Percentiles rank a stretch among this genome's conserved stretches.
Conservation (phyloP, 35 echinoderm and acorn worm genomes). For the Patiria miniata region DNA sequence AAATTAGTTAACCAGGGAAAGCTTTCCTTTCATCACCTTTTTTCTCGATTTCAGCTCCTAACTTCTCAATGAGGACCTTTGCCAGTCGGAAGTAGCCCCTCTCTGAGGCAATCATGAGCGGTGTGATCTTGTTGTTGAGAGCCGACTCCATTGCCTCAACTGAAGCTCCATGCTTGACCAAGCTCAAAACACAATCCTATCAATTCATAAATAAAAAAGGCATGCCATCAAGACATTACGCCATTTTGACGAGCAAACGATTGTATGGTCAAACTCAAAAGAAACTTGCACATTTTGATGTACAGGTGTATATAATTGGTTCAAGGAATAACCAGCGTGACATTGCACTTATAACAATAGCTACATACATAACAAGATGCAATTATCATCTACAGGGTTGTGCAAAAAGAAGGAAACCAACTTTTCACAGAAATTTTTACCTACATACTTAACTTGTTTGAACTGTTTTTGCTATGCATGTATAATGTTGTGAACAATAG, state of each 20-base stretch:
- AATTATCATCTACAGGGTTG: no score
- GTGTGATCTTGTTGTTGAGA: conserved; percentile 75
- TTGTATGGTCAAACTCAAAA: not conserved
- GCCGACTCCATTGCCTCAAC: conserved; percentile 47
- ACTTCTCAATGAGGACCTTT: conserved; percentile 63
- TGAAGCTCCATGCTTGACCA: conserved; percentile 74
- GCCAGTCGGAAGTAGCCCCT: conserved; percentile 64
- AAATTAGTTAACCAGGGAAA: not conserved
- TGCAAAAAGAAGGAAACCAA: no score
- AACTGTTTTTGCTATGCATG: no score
- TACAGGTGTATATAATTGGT: not conserved
- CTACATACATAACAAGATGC: not conserved
- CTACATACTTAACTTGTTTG: no score
- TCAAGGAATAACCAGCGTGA: no score
- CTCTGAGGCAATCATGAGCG: conserved; percentile 73
- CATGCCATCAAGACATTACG: not conserved
- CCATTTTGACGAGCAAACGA: not conserved
- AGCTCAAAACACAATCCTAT: conserved; percentile 67
- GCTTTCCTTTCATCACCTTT: conserved; percentile 50
- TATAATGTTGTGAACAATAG: no score
- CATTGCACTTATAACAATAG: not conserved
- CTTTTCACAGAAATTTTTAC: no score
- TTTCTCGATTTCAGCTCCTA: conserved; percentile 73
- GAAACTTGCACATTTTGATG: not conserved
- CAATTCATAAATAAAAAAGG: not conserved